Percentiles rank a stretch among this genome's conserved stretches.
Conservation (phyloP, 2,888 invertebrate species). For the Nephrotoma appendiculata region DNA sequence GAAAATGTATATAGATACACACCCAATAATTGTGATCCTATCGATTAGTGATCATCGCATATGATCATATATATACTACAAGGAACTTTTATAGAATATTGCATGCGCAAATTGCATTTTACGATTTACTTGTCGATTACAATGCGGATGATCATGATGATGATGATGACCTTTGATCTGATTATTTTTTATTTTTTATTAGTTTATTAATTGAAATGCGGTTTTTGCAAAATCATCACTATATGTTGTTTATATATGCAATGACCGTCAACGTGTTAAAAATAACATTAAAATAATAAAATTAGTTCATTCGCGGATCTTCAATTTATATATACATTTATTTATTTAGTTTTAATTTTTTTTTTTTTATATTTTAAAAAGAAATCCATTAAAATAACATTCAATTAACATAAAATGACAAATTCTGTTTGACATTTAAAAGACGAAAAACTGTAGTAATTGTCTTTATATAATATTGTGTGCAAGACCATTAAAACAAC, state of each 20-base stretch:
- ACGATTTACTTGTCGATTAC: not conserved
- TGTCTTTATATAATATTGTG: not conserved
- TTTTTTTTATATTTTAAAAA: not conserved
- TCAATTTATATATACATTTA: not conserved
- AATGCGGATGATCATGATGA: not conserved
- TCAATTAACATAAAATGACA: not conserved
- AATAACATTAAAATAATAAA: not conserved
- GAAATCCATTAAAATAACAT: not conserved
- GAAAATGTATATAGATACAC: not conserved
- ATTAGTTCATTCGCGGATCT: not conserved
- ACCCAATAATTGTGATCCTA: not conserved
- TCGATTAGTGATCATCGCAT: not conserved
- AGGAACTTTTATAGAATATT: not conserved
- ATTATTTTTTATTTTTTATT: not conserved
- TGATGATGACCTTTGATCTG: not conserved
- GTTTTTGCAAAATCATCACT: not conserved
- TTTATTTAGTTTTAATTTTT: not conserved
- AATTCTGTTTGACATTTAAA: not conserved
- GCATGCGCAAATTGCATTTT: not conserved
- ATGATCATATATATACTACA: not conserved
- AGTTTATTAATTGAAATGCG: not conserved
- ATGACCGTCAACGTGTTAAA: not conserved
- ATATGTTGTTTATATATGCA: not conserved
- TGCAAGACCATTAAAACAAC: not conserved
- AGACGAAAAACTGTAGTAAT: not conserved